A percentile compares a stretch with the other conserved stretches of the same genome.
Conservation (phyloP, 2,797 vertebrate species). For the Acanthopagrus latus region DNA sequence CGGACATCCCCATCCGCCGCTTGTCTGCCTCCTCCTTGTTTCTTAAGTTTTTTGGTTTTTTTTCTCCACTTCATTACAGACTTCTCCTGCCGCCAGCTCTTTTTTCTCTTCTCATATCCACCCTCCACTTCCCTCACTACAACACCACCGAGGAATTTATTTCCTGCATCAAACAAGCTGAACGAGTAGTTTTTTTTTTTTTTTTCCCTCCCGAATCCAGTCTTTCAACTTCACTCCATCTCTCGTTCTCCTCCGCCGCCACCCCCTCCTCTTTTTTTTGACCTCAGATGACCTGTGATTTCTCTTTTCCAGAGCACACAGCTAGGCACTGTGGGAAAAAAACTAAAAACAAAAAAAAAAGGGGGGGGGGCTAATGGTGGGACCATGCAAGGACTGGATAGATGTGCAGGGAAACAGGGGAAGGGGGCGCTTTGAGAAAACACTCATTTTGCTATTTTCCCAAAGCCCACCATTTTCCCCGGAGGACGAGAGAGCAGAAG, state of each 20-base stretch:
- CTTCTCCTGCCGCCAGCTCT: conserved; percentile 32
- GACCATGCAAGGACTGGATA: conserved; percentile 51
- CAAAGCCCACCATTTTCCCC: conserved; percentile 74
- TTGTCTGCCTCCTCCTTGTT: conserved; percentile 18
- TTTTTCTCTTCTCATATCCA: conserved; percentile 8
- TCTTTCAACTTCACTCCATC: conserved; percentile 47
- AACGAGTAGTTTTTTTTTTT: conserved; percentile 16
- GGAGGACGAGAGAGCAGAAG: conserved; percentile 43
- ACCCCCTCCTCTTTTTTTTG: conserved; percentile 10
- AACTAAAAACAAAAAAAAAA: conserved; percentile 33
- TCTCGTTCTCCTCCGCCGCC: conserved; percentile 21
- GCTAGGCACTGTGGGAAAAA: conserved; percentile 82
- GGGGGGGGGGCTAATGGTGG: conserved; percentile 47
- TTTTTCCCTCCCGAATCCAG: conserved; percentile 13
- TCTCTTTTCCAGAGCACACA: conserved; percentile 56
- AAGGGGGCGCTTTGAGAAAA: conserved; percentile 74
- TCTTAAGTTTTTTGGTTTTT: not conserved
- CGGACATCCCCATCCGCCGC: not conserved
- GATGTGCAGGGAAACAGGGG: conserved; percentile 53
- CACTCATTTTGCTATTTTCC: conserved; percentile 80
- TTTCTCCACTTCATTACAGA: conserved; percentile 11
- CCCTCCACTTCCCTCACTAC: conserved; percentile 19
- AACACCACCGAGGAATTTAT: conserved; percentile 34
- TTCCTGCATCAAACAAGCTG: conserved; percentile 43
- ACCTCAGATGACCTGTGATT: conserved; percentile 75